Percentiles rank a stretch among this genome's conserved stretches.
These are phyloP conservation scores for Abrostola triplasia DNA, from an alignment of 2,888 invertebrate genomes.

Conservation along the genomic window DNA sequence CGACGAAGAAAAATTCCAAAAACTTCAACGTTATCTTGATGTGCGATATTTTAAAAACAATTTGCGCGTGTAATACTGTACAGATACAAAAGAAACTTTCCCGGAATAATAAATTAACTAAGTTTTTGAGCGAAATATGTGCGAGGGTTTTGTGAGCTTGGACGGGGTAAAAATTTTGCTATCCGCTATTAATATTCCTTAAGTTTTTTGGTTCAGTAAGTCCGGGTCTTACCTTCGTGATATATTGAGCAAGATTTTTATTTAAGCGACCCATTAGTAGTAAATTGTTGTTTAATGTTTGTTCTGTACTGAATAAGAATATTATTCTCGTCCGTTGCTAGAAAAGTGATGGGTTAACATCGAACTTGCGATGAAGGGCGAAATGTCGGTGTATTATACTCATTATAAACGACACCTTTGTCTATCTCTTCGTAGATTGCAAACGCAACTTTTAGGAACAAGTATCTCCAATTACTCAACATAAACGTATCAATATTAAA, in stretches of 20 bases:
- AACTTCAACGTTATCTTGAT: conserved; percentile 67
- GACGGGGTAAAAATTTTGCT: conserved; percentile 51
- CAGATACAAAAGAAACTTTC: conserved; percentile 61
- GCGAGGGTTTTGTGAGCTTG: conserved; percentile 46
- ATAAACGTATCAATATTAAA: no score
- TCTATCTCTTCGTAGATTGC: no score
- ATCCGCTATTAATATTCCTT: conserved; percentile 55
- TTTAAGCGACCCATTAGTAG: background rate
- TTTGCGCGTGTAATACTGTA: conserved; percentile 65
- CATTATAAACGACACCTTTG: no score
- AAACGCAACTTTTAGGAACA: no score
- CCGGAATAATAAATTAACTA: conserved; percentile 67
- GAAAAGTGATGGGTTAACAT: no score
- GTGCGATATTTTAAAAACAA: conserved; percentile 80
- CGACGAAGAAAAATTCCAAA: conserved; percentile 57
- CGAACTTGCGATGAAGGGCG: no score
- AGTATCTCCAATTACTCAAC: no score
- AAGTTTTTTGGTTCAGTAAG: conserved; percentile 41
- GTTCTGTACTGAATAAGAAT: no score
- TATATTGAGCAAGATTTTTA: conserved; percentile 20
- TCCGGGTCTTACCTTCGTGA: conserved; percentile 34
- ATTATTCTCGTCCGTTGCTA: no score
- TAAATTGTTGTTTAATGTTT: background rate
- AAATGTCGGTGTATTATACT: no score
- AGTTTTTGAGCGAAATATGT: conserved; percentile 60